Evolutionary conservation across 1,140 invertebrate species (phyloP), one percentile per base, ranked within the genome.

Genomic region (Halictus rubicundus): DNA sequence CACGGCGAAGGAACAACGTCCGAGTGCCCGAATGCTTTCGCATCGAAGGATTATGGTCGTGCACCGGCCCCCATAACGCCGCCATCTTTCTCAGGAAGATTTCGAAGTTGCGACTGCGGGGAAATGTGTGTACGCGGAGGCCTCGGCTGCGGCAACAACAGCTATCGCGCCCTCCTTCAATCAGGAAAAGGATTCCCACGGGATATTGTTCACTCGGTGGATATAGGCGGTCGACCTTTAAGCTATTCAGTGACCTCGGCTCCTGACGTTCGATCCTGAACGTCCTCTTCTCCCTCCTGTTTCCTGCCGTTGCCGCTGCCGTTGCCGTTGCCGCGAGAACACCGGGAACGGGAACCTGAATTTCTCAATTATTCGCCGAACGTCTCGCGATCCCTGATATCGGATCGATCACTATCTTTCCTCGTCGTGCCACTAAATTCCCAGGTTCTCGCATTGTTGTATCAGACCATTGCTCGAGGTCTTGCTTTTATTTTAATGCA

Each of bases 131-230:
- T 19, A 37, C 46, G 68, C 32, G 49, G 21, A 25, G 5, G 8
- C 12, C 2, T 12, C 12, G 49, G 49, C 37, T 16, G 60, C 25
- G 27, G 21, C 49, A 65, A 75, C 72, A 64, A 27, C 61, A 66
- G 37, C 57, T 32, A 78, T 75, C 57, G 54, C 63, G 77, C 60
- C 32, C 68, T 78, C 60, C 39, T 73, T 79, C 78, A 66, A 73
- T 82, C 70, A 79, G 68, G 81, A 80, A 82, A 74, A 82, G 77
- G 77, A 74, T 82, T 82, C 77, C 77, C 83, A 82, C 77, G 80
- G 80, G 80, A 82, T 84, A 82, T 78, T 84, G 83, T 82, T 82
- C 76, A 66, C 69, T 84, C 49, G 61, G 71, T 73, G 63, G 78
- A 79, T 79, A 74, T 79, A 73, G 78, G 54, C 70, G 54, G 71